Percentiles rank a stretch among this genome's conserved stretches.
phyloP scores from a whole-genome alignment of 2,113 vertebrate species.

The Paramormyrops kingsleyae region DNA sequence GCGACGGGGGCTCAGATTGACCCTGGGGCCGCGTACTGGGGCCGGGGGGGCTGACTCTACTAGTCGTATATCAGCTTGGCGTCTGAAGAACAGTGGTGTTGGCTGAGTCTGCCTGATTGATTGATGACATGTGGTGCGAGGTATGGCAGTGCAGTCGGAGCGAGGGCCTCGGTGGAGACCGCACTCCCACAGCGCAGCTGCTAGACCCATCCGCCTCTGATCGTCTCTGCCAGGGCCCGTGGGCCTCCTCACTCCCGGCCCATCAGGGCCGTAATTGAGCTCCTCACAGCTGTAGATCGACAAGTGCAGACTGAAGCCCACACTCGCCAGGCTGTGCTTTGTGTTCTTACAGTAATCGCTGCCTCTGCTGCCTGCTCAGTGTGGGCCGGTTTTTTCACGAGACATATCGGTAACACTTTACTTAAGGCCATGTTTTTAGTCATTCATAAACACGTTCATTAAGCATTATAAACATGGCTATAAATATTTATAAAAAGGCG shows the following conservation, averaged over 20 bases:
- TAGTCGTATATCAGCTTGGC: background rate
- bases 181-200: background rate
- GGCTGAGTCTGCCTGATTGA: background rate
- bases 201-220: background rate
- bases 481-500: too few species aligned
- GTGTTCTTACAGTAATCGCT: background rate
- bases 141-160: too few species aligned
- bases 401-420: background rate
- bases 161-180: background rate
- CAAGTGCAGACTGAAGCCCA: background rate
- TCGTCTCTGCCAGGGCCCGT: background rate
- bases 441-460: too few species aligned
- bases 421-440: too few species aligned
- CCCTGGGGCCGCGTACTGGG: background rate
- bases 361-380: background rate
- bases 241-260: background rate
- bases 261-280: background rate
- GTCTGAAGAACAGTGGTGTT: background rate
- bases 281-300: background rate
- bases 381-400: background rate
- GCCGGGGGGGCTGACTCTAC: background rate
- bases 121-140: background rate
- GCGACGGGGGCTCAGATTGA: constrained; percentile 40
- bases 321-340: background rate
- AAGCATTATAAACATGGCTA: too few species aligned